phyloP scores from a whole-genome alignment of 2,888 invertebrate genomes.

The Eledona agricola region DNA sequence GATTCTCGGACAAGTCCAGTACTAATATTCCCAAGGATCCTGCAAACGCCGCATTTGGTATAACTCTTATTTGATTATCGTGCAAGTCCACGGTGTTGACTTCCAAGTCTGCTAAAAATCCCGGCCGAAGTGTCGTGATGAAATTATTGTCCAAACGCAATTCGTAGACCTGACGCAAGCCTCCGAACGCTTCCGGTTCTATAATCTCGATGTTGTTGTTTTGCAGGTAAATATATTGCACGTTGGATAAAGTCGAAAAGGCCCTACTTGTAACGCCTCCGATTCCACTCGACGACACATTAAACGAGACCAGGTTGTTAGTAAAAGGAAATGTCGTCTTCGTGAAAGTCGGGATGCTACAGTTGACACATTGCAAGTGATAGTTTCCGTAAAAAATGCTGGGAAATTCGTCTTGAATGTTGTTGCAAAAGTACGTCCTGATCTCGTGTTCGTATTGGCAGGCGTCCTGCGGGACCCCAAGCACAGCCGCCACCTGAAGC shows the following conservation, averaged over 20 bases:
- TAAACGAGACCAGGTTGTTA: slow-evolving; percentile 51
- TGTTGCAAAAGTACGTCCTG: slow-evolving; percentile 48
- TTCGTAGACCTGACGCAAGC: slow-evolving; percentile 53
- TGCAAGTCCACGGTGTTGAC: slow-evolving; percentile 50
- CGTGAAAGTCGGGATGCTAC: slow-evolving; percentile 51
- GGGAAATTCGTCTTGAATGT: slow-evolving; percentile 51
- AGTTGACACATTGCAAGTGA: slow-evolving; percentile 51
- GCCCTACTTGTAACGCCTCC: slow-evolving; percentile 47
- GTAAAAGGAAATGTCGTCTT: slow-evolving; percentile 51
- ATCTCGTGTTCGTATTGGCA: slow-evolving; percentile 49
- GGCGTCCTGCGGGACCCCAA: neutral
- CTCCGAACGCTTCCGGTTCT: slow-evolving; percentile 52
- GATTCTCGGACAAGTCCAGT: slow-evolving; percentile 55
- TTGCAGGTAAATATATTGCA: slow-evolving; percentile 51
- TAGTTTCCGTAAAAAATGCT: slow-evolving; percentile 52
- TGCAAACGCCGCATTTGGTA: slow-evolving; percentile 50
- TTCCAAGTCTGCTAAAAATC: slow-evolving; percentile 52
- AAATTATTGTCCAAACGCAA: slow-evolving; percentile 54
- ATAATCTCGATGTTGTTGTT: slow-evolving; percentile 52
- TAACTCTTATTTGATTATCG: slow-evolving; percentile 49
- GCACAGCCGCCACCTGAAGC: neutral
- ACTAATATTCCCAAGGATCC: slow-evolving; percentile 50
- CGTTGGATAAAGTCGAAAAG: slow-evolving; percentile 49
- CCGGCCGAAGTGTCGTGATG: slow-evolving; percentile 46
- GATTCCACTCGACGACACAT: slow-evolving; percentile 52